A percentile compares a stretch with the other conserved stretches of the same genome.
phyloP scores from a whole-genome alignment of 1,140 invertebrate species.

The Oedothorax gibbosus region DNA sequence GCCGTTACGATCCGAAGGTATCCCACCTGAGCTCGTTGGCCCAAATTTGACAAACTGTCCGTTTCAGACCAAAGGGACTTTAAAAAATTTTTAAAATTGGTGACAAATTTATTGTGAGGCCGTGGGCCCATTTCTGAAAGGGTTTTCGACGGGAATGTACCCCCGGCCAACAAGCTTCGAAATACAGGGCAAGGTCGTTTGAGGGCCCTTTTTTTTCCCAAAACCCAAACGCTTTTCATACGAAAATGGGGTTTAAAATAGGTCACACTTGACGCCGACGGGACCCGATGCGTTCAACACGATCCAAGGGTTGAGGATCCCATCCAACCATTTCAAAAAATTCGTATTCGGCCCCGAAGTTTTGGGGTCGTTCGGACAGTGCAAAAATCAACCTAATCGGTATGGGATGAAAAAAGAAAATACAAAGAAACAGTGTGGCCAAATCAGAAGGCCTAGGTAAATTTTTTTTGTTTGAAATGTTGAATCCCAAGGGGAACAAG shows the following conservation, averaged over 20 bases:
- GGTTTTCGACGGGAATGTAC: conserved; percentile 1
- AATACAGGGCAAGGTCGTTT: neutral
- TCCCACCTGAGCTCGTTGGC: neutral
- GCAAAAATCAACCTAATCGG: neutral
- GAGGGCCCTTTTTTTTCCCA: neutral
- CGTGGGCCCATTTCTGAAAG: neutral
- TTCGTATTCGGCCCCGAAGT: conserved; percentile 15
- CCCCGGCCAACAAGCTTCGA: conserved; percentile 19
- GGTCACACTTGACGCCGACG: neutral
- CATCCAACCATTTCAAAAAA: neutral
- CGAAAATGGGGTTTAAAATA: conserved; percentile 20
- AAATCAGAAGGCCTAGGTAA: neutral
- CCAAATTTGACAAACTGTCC: neutral
- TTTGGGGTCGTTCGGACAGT: neutral
- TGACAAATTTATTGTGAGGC: neutral
- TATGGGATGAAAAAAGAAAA: conserved; percentile 10
- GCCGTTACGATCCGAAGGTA: neutral
- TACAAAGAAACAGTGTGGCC: neutral
- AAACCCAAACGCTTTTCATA: neutral
- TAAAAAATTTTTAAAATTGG: neutral
- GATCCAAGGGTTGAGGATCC: neutral
- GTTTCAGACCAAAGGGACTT: neutral
- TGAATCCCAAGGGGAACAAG: neutral
- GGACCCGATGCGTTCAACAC: neutral
- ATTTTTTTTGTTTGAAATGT: neutral